Percentiles rank a stretch among this genome's conserved stretches.
Evolutionary conservation across 64 coral and sea anemone species (phyloP).

Genomic region (Montipora cactus): DNA sequence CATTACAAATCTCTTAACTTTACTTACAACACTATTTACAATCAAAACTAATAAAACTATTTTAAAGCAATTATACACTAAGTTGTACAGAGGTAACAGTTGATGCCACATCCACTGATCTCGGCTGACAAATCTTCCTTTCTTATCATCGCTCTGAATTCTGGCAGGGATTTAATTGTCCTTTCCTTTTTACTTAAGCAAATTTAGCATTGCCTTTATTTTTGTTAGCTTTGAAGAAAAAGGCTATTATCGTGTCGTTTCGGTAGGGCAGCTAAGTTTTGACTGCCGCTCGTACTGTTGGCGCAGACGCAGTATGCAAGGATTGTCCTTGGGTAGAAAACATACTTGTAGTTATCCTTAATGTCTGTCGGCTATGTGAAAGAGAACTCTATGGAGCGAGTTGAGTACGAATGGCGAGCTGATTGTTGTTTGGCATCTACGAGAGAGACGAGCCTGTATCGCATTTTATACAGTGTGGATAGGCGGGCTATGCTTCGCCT

Average conservation of each 20-base stretch:
- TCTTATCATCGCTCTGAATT: neutral
- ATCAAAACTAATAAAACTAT: neutral
- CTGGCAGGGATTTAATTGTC: neutral
- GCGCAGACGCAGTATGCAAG: too few relatives aligned
- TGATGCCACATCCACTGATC: neutral
- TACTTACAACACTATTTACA: neutral
- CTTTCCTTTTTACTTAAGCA: neutral
- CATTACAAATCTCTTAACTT: too few relatives aligned
- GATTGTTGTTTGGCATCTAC: neutral
- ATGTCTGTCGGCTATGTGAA: neutral
- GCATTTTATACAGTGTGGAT: constrained; percentile 1
- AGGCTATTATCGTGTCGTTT: too few relatives aligned
- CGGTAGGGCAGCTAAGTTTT: too few relatives aligned
- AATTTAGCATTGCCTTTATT: too few relatives aligned
- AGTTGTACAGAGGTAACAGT: neutral
- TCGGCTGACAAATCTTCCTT: neutral
- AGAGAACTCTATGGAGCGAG: constrained; percentile 11
- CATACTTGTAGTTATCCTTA: constrained; percentile 28
- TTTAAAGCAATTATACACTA: neutral
- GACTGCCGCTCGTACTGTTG: too few relatives aligned
- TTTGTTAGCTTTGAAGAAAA: too few relatives aligned
- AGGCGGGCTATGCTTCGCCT: constrained; percentile 30
- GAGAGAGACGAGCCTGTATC: constrained; percentile 2
- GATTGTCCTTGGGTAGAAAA: constrained; percentile 15
- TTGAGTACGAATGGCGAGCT: constrained; percentile 1